Evolutionary conservation across 2,888 invertebrate genomes (phyloP).

Genomic region (Isoperla grammatica): DNA sequence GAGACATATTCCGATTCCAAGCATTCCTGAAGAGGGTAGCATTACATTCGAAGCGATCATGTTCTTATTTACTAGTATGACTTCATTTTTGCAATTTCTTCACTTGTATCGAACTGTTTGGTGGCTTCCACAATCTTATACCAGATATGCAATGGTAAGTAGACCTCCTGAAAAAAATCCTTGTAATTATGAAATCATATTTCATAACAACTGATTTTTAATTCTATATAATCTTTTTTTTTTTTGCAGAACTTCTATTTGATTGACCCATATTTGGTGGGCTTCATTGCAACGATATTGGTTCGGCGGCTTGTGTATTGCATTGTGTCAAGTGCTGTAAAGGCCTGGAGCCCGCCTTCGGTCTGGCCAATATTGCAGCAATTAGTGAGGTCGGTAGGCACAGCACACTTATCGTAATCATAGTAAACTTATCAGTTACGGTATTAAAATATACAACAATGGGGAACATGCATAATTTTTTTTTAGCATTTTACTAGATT

Average conservation of each 20-base stretch:
- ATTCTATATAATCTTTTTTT: too few relatives aligned
- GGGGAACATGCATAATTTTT: too few relatives aligned
- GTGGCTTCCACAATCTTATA: slow-evolving; percentile 94
- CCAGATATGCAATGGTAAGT: slow-evolving; percentile 79
- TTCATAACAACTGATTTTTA: too few relatives aligned
- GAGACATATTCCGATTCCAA: slow-evolving; percentile 77
- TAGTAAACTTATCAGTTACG: too few relatives aligned
- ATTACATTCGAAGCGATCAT: slow-evolving; percentile 81
- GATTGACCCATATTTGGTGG: slow-evolving; percentile 82
- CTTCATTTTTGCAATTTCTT: slow-evolving; percentile 82
- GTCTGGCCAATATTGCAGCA: slow-evolving; percentile 40
- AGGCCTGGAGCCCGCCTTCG: slow-evolving; percentile 43
- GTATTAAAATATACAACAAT: too few relatives aligned
- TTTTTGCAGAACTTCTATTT: slow-evolving; percentile 85
- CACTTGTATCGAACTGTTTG: slow-evolving; percentile 94
- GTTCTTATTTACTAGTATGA: slow-evolving; percentile 70
- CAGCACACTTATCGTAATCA: too few relatives aligned
- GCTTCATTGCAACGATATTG: slow-evolving; percentile 76
- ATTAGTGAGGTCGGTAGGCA: slow-evolving; percentile 41
- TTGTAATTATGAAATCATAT: slow-evolving; percentile 1
- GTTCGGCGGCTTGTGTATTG: slow-evolving; percentile 72
- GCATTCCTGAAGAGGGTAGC: slow-evolving; percentile 71
- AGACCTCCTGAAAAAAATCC: too few relatives aligned
- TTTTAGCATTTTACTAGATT: too few relatives aligned
- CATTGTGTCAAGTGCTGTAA: slow-evolving; percentile 49